These are phyloP conservation scores for Tipula helvola DNA, from an alignment of 2,888 invertebrate genomes.

Conservation along the genomic window DNA sequence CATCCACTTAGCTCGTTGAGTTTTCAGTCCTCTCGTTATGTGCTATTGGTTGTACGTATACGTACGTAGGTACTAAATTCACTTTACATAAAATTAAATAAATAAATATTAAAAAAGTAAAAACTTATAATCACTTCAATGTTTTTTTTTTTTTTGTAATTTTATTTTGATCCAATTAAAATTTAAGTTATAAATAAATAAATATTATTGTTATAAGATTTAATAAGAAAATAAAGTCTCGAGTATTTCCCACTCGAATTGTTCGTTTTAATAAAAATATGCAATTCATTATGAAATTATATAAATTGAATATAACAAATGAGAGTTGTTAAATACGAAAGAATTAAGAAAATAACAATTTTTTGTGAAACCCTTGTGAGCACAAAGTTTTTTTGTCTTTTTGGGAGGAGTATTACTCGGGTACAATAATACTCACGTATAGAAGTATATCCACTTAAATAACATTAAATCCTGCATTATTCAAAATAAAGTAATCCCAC, in stretches of 20 bases:
- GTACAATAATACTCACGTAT: not conserved
- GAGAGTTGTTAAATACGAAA: not conserved
- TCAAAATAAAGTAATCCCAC: not conserved
- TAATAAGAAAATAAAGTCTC: not conserved
- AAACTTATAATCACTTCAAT: not conserved
- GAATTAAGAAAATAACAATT: not conserved
- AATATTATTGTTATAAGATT: not conserved
- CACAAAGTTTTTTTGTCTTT: not conserved
- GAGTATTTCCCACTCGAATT: not conserved
- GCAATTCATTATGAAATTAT: not conserved
- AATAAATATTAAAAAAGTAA: not conserved
- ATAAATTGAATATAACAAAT: not conserved
- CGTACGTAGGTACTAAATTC: not conserved
- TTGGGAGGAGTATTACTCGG: no score
- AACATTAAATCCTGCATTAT: not conserved
- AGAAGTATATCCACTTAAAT: not conserved
- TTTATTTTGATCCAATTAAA: not conserved
- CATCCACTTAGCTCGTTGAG: not conserved
- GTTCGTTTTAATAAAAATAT: not conserved
- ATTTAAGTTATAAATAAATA: not conserved
- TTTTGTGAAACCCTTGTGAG: not conserved
- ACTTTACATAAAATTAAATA: not conserved
- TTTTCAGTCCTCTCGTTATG: not conserved
- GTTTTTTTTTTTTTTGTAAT: not conserved
- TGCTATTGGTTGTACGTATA: not conserved